Evolutionary conservation across 2,888 invertebrate species (phyloP).

Genomic region (Phlogophora meticulosa): DNA sequence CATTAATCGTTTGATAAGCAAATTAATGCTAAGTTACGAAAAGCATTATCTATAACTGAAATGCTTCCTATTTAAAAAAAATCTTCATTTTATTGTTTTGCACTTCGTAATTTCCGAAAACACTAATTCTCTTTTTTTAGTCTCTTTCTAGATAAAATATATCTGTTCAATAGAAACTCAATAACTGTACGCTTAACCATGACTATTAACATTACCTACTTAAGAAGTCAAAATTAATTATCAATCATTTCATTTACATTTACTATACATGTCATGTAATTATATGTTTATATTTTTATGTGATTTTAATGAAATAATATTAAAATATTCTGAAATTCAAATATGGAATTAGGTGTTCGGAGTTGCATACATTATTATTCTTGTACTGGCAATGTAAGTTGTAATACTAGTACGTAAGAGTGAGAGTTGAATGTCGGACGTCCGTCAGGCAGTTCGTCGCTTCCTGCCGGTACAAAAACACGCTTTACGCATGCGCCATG

Average conservation of each 20-base stretch:
- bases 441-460: constrained; percentile 65
- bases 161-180: too few relatives aligned
- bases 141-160: background rate
- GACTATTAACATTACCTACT: constrained; percentile 8
- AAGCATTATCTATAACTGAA: background rate
- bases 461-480: constrained; percentile 79
- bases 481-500: constrained; percentile 58
- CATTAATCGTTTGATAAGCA: constrained; percentile 1
- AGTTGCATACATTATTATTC: constrained; percentile 31
- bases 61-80: too few relatives aligned
- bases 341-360: constrained; percentile 15
- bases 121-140: background rate
- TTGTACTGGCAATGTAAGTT: constrained; percentile 28
- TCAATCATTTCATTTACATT: constrained; percentile 24
- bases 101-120: background rate
- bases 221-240: background rate
- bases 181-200: background rate
- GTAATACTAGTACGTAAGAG: constrained; percentile 45
- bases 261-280: too few relatives aligned
- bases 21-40: background rate
- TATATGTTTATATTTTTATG: too few relatives aligned
- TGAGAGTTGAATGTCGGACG: constrained; percentile 70
- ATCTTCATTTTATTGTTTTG: too few relatives aligned
- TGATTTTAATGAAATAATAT: too few relatives aligned
- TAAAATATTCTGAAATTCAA: too few relatives aligned